These are phyloP conservation scores for Rhagoletis zephyria DNA, from an alignment of 1,140 invertebrate genomes.

Conservation along the genomic window DNA sequence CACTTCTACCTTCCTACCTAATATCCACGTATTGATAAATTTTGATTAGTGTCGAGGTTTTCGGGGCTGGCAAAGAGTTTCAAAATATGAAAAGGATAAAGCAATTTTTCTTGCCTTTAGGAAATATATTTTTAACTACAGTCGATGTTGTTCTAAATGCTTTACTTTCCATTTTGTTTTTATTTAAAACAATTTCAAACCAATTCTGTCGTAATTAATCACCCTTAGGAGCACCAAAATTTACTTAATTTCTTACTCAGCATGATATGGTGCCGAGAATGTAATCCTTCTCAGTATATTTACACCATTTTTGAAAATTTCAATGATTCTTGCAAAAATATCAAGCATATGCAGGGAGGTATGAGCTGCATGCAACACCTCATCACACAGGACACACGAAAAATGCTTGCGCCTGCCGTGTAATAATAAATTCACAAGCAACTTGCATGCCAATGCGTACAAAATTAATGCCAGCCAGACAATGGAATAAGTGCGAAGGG, in stretches of 20 bases:
- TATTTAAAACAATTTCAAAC: too few relatives aligned
- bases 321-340: conserved; percentile 47
- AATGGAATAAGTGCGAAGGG: conserved; percentile 4
- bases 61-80: too few relatives aligned
- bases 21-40: too few relatives aligned
- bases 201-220: too few relatives aligned
- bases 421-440: conserved; percentile 21
- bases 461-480: conserved; percentile 48
- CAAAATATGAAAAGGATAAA: too few relatives aligned
- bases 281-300: neutral
- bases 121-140: too few relatives aligned
- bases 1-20: too few relatives aligned
- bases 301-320: conserved; percentile 32
- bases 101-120: too few relatives aligned
- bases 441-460: conserved; percentile 20
- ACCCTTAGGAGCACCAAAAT: neutral
- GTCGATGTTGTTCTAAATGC: too few relatives aligned
- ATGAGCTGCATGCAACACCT: conserved; percentile 15
- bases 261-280: conserved; percentile 2
- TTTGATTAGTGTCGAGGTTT: too few relatives aligned
- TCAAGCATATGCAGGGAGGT: neutral
- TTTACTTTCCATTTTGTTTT: too few relatives aligned
- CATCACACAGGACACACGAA: neutral
- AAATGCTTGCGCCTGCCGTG: neutral
- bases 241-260: conserved; percentile 42